A percentile compares a stretch with the other conserved stretches of the same genome.
Conservation (phyloP, 2,888 invertebrate species). For the Smittia aterrima region DNA sequence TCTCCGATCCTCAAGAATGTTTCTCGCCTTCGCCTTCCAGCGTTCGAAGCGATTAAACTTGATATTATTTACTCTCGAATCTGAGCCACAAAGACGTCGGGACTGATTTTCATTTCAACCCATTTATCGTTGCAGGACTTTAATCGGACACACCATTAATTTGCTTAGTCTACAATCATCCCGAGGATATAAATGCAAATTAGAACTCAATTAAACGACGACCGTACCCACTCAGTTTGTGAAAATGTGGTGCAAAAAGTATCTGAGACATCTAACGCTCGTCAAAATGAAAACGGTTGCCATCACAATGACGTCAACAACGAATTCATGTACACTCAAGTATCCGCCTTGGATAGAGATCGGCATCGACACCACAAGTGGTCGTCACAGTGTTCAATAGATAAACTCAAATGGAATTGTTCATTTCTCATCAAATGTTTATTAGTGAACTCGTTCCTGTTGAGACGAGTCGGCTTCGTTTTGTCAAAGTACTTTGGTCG, state of each 20-base stretch:
- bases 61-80: not conserved
- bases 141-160: slow-evolving; percentile 33
- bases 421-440: slow-evolving; percentile 19
- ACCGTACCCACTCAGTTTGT: slow-evolving; percentile 9
- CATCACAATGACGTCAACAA: not conserved
- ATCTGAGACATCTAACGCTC: slow-evolving; percentile 28
- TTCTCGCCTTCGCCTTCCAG: not conserved
- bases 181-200: slow-evolving; percentile 40
- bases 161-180: slow-evolving; percentile 38
- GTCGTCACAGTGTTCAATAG: slow-evolving; percentile 31
- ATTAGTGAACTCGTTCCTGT: not conserved
- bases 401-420: slow-evolving; percentile 31
- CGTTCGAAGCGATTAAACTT: not conserved
- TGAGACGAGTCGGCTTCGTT: no score
- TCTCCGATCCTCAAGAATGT: not conserved
- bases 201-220: slow-evolving; percentile 31
- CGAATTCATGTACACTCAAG: slow-evolving; percentile 23
- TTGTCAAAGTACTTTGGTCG: not conserved
- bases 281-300: slow-evolving; percentile 34
- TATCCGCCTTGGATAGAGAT: slow-evolving; percentile 16
- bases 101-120: not conserved
- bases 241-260: slow-evolving; percentile 41
- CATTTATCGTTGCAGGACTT: slow-evolving; percentile 25
- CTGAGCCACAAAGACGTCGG: not conserved
- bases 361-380: not conserved